Evolutionary conservation across 2,888 invertebrate genomes (phyloP).

Genomic region (Diarsia brunnea): DNA sequence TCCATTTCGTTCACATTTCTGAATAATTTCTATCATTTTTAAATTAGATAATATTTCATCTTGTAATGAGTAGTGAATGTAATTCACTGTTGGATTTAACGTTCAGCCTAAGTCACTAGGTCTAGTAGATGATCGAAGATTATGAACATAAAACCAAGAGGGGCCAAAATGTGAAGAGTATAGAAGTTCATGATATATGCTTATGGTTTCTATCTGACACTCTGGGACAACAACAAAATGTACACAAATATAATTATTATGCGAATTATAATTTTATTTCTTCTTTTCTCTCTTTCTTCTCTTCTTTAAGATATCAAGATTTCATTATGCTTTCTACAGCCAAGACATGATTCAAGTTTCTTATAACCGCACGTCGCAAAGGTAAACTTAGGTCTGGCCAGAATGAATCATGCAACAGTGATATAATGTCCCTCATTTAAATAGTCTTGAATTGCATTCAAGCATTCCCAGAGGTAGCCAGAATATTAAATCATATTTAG

Average conservation of each 20-base stretch:
- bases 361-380: neutral
- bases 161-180: neutral
- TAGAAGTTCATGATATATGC: neutral
- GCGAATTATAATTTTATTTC: too few species aligned
- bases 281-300: neutral
- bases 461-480: constrained; percentile 24
- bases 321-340: neutral
- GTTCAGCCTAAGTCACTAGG: neutral
- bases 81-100: neutral
- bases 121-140: neutral
- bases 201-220: neutral
- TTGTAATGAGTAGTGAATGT: neutral
- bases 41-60: neutral
- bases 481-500: constrained; percentile 48
- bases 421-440: constrained; percentile 31
- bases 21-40: neutral
- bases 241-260: neutral
- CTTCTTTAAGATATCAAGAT: neutral
- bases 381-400: neutral
- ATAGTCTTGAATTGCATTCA: constrained; percentile 45
- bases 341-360: neutral
- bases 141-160: neutral
- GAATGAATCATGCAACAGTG: constrained; percentile 15
- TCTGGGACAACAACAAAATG: neutral
- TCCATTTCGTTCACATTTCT: neutral